These are phyloP conservation scores for Fregetta grallaria DNA, from an alignment of 2,113 vertebrate genomes.

Conservation along the genomic window DNA sequence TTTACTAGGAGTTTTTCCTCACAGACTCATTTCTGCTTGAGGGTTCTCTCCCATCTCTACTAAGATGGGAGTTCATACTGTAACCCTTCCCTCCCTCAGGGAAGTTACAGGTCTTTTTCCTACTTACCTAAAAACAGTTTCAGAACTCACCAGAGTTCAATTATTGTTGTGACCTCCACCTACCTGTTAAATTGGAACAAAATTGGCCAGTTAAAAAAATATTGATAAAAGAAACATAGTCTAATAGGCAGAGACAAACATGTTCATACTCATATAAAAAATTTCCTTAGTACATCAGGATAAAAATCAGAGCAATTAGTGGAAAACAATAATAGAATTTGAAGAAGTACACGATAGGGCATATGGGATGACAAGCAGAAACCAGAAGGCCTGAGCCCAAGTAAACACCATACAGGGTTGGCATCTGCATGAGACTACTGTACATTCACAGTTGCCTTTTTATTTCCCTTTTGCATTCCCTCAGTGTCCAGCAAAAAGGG, in stretches of 20 bases:
- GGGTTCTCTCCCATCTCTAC: neutral
- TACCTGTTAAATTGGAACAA: neutral
- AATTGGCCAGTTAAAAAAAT: neutral
- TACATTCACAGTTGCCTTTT: neutral
- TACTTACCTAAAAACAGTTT: neutral
- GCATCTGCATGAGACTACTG: neutral
- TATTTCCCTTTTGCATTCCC: neutral
- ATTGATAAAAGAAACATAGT: neutral
- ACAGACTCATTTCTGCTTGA: neutral
- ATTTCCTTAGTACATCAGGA: neutral
- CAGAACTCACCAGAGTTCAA: neutral
- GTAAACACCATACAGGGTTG: neutral
- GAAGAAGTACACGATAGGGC: neutral
- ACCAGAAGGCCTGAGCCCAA: neutral
- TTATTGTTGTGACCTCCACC: neutral
- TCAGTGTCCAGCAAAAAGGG: neutral
- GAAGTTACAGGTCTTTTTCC: neutral
- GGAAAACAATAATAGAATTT: neutral
- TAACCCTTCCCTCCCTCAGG: rapidly evolving
- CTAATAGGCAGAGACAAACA: neutral
- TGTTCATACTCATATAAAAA: neutral
- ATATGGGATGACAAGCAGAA: neutral
- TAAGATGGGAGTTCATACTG: neutral
- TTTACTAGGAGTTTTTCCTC: slow-evolving; percentile 15
- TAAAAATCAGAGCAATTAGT: neutral